phyloP scores from a whole-genome alignment of 2,888 invertebrate species.

The Prosapia bicincta region DNA sequence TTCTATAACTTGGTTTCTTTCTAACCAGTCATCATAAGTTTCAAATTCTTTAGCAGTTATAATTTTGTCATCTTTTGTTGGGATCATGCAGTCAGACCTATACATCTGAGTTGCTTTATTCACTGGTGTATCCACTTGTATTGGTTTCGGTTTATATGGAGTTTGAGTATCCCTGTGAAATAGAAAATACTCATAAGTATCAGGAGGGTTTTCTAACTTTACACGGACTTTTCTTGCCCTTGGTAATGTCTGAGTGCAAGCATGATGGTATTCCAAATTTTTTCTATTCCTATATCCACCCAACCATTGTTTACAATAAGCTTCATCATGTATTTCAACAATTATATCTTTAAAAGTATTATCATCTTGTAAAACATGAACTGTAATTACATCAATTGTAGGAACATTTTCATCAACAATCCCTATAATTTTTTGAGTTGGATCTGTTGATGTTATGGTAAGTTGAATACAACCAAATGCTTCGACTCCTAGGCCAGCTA shows the following conservation, averaged over 20 bases:
- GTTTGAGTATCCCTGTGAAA: conserved; percentile 62
- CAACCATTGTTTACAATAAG: conserved; percentile 68
- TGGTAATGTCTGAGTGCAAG: conserved; percentile 61
- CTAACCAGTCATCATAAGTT: conserved; percentile 57
- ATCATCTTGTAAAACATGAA: conserved; percentile 49
- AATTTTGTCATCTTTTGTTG: conserved; percentile 60
- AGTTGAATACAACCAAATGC: conserved; percentile 41
- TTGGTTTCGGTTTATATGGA: conserved; percentile 31
- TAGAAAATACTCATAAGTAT: conserved; percentile 42
- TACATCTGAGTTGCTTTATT: conserved; percentile 30
- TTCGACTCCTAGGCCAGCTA: conserved; percentile 43
- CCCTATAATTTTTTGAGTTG: conserved; percentile 12
- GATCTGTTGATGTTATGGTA: conserved; percentile 27
- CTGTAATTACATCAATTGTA: conserved; percentile 53
- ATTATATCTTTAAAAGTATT: conserved; percentile 50
- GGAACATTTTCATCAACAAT: conserved; percentile 38
- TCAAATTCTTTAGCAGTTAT: conserved; percentile 60
- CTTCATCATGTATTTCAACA: conserved; percentile 56
- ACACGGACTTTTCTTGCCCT: background rate
- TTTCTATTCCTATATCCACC: conserved; percentile 75
- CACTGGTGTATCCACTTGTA: conserved; percentile 16
- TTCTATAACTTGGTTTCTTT: conserved; percentile 18
- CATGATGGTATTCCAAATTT: conserved; percentile 73
- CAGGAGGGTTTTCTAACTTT: background rate
- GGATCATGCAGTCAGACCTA: conserved; percentile 52